A percentile compares a stretch with the other conserved stretches of the same genome.
These are phyloP conservation scores for Steatocranus sp. DNA, from an alignment of 2,797 vertebrate genomes.

Conservation along the genomic window DNA sequence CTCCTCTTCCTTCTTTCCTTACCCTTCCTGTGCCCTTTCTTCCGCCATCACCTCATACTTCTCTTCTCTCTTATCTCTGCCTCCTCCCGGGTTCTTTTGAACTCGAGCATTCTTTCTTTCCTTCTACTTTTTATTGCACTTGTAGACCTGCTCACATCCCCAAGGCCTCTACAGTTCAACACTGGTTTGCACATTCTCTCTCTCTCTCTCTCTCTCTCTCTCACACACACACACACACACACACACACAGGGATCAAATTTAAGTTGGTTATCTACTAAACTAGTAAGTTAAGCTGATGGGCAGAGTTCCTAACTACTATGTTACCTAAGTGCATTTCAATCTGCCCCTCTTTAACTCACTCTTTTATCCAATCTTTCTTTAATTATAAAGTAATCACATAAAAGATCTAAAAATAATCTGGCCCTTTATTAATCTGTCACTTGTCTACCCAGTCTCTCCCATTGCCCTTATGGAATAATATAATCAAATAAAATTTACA, in stretches of 20 bases:
- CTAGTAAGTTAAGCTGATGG: neutral
- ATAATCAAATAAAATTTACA: neutral
- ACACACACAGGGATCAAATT: neutral
- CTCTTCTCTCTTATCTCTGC: constrained; percentile 23
- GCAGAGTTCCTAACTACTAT: neutral
- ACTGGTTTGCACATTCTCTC: neutral
- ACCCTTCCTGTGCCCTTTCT: constrained; percentile 33
- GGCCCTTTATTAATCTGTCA: neutral
- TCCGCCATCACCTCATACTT: neutral
- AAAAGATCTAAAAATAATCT: neutral
- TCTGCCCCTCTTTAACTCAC: neutral
- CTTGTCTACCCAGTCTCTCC: rapidly evolving
- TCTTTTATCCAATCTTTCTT: neutral
- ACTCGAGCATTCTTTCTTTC: neutral
- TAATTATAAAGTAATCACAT: neutral
- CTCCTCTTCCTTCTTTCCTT: constrained; percentile 1
- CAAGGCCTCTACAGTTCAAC: neutral
- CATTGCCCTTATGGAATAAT: neutral
- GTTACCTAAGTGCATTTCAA: neutral
- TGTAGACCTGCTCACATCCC: constrained; percentile 10
- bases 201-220: neutral
- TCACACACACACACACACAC: neutral
- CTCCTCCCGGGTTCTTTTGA: constrained; percentile 1
- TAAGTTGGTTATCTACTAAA: constrained; percentile 15
- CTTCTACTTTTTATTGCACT: neutral